Evolutionary conservation across 2,888 invertebrate genomes (phyloP), one percentile per base, ranked within the genome.

Genomic region (Esperia sulphurella): DNA sequence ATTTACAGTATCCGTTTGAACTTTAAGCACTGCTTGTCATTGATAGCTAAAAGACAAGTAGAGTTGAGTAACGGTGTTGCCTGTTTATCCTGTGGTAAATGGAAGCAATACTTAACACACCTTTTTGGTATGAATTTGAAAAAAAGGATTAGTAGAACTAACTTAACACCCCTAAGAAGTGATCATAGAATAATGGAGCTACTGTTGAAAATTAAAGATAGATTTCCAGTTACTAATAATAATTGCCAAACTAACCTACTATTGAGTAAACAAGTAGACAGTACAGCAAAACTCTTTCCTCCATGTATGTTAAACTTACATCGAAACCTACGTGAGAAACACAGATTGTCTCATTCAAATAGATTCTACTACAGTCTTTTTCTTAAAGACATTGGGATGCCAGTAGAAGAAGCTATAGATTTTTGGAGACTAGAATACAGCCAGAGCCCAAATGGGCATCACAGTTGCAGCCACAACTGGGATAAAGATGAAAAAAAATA

Each of bases 311-410:
- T 84, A 42, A 91, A 92, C 61, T 79, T 94, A 42, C 92, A 93
- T 61, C 64, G 68, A 48, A 75, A 78, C 45, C 70, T 94, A 37
- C 69, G 90, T 35, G 74, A 66, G 9, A 90, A 83, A 44, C 94
- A 94, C 65, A 90, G 94, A 57, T 77, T 94, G n/a, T 88, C 91
- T 14, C 94, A 95, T 65, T 83, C 91, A 53, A 92, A 91, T 43
- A 78, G 91, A 61, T 93, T 94, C 61, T 90, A 92, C 59, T 93
- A 93, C 57, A 94, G 93, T 51, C 79, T 95, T 21, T 95, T 93
- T 75, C 76, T 95, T 44, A 95, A 94, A 83, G 94, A 94, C 58
- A 91, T 92, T 62, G 94, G 94, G 0, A 89, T 95, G 87, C 88
- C 92, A 3, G 64, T 94, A 28, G 84, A 92, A 49, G 92, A 94